These are phyloP conservation scores for Sebastes matsubarae DNA, from an alignment of 2,797 vertebrate genomes.

Conservation along the genomic window DNA sequence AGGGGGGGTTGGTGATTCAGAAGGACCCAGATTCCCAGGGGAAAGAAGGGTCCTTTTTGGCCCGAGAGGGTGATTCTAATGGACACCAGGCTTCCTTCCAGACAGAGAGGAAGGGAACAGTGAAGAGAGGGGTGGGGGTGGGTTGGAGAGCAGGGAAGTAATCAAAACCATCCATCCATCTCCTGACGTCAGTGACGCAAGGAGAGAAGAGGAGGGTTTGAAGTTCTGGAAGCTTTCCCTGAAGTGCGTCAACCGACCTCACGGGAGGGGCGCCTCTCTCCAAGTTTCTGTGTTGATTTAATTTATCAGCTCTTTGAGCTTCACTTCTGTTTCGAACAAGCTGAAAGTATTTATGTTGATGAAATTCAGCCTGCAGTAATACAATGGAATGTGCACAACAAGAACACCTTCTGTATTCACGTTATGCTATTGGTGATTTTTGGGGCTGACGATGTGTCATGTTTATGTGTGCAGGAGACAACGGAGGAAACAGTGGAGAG, in stretches of 20 bases:
- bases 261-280: constrained; percentile 16
- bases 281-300: constrained; percentile 44
- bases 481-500: constrained; percentile 88
- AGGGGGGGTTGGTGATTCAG: neutral
- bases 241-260: constrained; percentile 30
- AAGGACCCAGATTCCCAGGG: constrained; percentile 59
- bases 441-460: neutral
- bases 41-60: constrained; percentile 67
- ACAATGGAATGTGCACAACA: neutral
- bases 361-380: constrained; percentile 1
- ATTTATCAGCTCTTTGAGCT: constrained; percentile 10
- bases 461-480: constrained; percentile 80
- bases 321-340: constrained; percentile 17
- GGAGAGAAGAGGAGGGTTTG: constrained; percentile 34
- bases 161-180: constrained; percentile 78
- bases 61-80: constrained; percentile 67
- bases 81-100: constrained; percentile 75
- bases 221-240: constrained; percentile 59
- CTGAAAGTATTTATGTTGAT: constrained; percentile 17
- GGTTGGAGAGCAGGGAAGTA: constrained; percentile 43
- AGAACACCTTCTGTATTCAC: neutral
- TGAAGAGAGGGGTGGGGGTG: neutral
- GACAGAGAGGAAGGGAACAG: constrained; percentile 24
- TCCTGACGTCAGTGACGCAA: constrained; percentile 54
- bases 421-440: neutral